phyloP scores from a whole-genome alignment of 2,797 vertebrate genomes.

The Denticeps clupeoides region DNA sequence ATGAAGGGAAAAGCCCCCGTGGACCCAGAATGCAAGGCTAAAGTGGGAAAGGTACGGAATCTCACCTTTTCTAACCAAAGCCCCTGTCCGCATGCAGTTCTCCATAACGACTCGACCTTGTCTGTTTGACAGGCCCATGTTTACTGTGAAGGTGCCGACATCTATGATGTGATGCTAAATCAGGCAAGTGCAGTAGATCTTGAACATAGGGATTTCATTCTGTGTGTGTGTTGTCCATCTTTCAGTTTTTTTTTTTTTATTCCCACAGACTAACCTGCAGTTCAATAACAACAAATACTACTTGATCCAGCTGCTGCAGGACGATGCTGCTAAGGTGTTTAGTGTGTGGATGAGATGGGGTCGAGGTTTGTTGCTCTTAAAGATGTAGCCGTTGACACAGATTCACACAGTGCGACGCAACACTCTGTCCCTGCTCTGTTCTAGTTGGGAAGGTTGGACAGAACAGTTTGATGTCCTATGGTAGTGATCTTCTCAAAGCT shows the following conservation, averaged over 20 bases:
- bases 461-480: conserved; percentile 56
- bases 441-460: conserved; percentile 80
- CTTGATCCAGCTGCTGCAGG: conserved; percentile 77
- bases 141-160: conserved; percentile 64
- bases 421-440: neutral
- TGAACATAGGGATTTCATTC: neutral
- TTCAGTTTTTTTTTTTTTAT: neutral
- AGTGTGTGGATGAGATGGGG: conserved; percentile 88
- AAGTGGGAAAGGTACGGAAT: conserved; percentile 67
- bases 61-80: neutral
- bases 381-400: neutral
- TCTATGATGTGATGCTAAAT: conserved; percentile 82
- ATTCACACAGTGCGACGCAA: neutral
- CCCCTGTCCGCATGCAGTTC: neutral
- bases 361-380: conserved; percentile 74
- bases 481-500: conserved; percentile 66
- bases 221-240: neutral
- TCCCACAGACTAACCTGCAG: conserved; percentile 74
- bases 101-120: too few species aligned
- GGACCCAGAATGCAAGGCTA: conserved; percentile 71
- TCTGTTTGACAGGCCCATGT: conserved; percentile 66
- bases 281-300: conserved; percentile 91
- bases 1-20: conserved; percentile 82
- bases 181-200: conserved; percentile 65
- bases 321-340: conserved; percentile 60